A percentile compares a stretch with the other conserved stretches of the same genome.
phyloP scores from a whole-genome alignment of 2,888 invertebrate genomes.

The Sycophila texana region DNA sequence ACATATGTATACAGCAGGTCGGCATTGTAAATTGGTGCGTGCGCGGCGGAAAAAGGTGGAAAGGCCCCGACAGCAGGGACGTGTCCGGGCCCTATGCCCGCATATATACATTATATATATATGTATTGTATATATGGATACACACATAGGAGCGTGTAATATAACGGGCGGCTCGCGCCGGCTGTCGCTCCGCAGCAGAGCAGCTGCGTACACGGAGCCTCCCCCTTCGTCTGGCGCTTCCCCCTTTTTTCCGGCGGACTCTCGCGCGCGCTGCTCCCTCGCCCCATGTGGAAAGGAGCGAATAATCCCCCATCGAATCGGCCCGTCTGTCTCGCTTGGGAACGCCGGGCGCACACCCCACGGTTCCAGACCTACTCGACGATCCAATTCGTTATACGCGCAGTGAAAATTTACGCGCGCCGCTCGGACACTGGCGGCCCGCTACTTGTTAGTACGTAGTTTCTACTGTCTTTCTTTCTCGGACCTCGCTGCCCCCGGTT shows the following conservation, averaged over 20 bases:
- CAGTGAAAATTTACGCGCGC: conserved; percentile 9
- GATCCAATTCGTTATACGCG: background rate
- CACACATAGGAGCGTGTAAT: background rate
- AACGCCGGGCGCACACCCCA: background rate
- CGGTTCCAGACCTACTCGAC: background rate
- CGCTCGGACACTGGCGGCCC: background rate
- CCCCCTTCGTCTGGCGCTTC: conserved; percentile 41
- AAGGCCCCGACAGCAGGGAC: conserved; percentile 46
- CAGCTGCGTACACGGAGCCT: conserved; percentile 59
- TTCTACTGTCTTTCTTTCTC: background rate
- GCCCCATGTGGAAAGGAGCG: conserved; percentile 33
- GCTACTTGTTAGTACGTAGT: too few species aligned
- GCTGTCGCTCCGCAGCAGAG: conserved; percentile 59
- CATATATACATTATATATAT: background rate
- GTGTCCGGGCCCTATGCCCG: conserved; percentile 42
- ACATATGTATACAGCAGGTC: background rate
- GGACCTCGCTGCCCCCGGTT: background rate
- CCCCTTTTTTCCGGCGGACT: conserved; percentile 37
- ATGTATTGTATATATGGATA: background rate
- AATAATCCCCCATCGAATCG: conserved; percentile 49
- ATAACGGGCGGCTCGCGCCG: conserved; percentile 69
- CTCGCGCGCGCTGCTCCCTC: conserved; percentile 14
- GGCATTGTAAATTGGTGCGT: conserved; percentile 14
- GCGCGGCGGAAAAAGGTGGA: conserved; percentile 66
- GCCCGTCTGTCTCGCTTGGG: conserved; percentile 18